Evolutionary conservation across 1,140 invertebrate genomes (phyloP).

Genomic region (Achroia grisella): DNA sequence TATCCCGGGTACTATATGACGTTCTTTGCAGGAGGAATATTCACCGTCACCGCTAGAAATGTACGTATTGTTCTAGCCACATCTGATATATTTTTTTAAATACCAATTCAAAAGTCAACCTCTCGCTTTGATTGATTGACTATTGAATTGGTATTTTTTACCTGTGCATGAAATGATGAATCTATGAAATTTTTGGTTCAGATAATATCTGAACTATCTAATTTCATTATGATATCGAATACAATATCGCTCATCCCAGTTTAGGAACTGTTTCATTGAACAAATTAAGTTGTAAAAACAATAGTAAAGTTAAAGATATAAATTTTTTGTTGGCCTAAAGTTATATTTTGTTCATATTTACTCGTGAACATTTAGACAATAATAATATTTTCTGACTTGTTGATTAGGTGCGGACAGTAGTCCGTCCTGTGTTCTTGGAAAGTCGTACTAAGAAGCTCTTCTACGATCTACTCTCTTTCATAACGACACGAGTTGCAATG

Average conservation of each 20-base stretch:
- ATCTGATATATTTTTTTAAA: no score
- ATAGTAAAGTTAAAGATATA: no score
- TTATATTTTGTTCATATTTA: neutral
- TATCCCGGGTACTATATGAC: conserved; percentile 98
- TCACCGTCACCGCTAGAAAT: conserved; percentile 87
- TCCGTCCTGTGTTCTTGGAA: conserved; percentile 85
- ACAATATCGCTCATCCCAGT: no score
- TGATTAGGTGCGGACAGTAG: conserved; percentile 78
- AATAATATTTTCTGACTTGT: neutral
- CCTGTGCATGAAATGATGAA: no score
- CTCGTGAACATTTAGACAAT: neutral
- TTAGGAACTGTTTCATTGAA: no score
- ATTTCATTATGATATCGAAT: no score
- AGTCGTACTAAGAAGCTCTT: conserved; percentile 77
- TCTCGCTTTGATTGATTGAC: no score
- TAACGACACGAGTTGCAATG: conserved; percentile 86
- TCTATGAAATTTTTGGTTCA: no score
- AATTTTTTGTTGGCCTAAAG: conserved; percentile 12
- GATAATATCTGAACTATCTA: no score
- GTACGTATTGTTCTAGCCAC: conserved; percentile 69
- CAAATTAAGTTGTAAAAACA: no score
- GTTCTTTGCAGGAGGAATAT: conserved; percentile 90
- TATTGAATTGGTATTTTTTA: no score
- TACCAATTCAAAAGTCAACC: no score
- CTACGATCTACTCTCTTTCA: conserved; percentile 86